Evolutionary conservation across 35 echinoderm and acorn worm species (phyloP).

Genomic region (Acanthaster planci): DNA sequence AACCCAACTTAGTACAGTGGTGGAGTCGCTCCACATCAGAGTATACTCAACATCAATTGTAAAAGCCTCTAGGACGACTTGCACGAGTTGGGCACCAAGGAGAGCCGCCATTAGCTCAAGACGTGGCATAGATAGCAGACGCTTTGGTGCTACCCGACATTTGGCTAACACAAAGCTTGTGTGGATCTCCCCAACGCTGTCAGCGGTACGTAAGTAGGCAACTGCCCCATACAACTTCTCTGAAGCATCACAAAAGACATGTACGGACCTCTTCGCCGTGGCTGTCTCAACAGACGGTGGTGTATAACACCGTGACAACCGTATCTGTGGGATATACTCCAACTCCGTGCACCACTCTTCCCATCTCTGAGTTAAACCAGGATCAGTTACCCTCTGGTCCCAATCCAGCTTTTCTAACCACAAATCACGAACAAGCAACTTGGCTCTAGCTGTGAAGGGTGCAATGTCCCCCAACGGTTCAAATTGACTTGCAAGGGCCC

Average conservation of each 20-base stretch:
- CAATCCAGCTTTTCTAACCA: no score
- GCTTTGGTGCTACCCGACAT: neutral
- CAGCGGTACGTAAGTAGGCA: constrained; percentile 36
- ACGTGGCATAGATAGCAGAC: neutral
- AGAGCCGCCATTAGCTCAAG: constrained; percentile 27
- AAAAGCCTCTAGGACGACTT: constrained; percentile 10
- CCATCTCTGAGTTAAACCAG: no score
- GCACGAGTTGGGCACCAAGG: constrained; percentile 30
- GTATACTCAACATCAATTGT: no score
- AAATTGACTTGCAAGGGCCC: no score
- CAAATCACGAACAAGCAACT: no score
- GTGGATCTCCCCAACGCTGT: constrained; percentile 8
- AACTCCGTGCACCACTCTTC: neutral
- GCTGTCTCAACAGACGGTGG: neutral
- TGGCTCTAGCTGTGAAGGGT: no score
- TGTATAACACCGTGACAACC: neutral
- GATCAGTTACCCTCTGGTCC: no score
- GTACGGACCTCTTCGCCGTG: neutral
- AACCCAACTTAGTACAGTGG: no score
- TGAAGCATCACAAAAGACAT: constrained; percentile 53
- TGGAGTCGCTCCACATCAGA: no score
- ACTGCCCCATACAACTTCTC: no score
- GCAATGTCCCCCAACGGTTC: no score
- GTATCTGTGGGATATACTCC: neutral
- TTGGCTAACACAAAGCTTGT: constrained; percentile 21